phyloP scores from a whole-genome alignment of 2,888 invertebrate genomes.

The Lobophora halterata region DNA sequence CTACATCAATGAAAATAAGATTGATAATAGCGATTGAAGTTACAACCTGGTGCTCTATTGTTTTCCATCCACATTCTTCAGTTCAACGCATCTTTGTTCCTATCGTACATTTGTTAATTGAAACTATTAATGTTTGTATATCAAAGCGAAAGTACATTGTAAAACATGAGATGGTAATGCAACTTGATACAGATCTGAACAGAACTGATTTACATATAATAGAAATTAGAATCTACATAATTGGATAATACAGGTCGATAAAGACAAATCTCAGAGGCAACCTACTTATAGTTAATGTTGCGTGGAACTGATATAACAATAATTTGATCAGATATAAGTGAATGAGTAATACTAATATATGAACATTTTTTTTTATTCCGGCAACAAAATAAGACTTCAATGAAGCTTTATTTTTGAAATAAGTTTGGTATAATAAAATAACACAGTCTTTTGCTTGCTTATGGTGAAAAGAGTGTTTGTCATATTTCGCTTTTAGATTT shows the following conservation, averaged over 20 bases:
- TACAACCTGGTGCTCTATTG: constrained; percentile 9
- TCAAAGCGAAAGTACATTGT: constrained; percentile 28
- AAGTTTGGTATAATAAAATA: no score
- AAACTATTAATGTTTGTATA: constrained; percentile 28
- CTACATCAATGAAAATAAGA: constrained; percentile 19
- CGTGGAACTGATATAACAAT: constrained; percentile 13
- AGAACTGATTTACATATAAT: constrained; percentile 45
- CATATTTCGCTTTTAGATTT: neutral
- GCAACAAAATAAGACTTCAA: no score
- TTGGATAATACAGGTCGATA: constrained; percentile 43
- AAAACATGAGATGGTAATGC: constrained; percentile 36
- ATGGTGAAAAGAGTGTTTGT: neutral
- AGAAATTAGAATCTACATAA: constrained; percentile 43
- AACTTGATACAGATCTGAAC: constrained; percentile 33
- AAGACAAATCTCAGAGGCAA: constrained; percentile 31
- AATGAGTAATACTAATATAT: neutral
- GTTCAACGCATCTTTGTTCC: constrained; percentile 39
- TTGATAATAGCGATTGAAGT: constrained; percentile 13
- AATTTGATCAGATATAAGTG: constrained; percentile 7
- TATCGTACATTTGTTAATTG: constrained; percentile 41
- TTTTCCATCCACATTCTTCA: constrained; percentile 33
- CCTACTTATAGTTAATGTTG: constrained; percentile 23
- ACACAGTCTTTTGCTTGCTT: no score
- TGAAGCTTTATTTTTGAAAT: no score
- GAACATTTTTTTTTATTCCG: no score